Evolutionary conservation across 2,113 vertebrate species (phyloP), one percentile per base, ranked within the genome.

Genomic region (Tamias sibiricus): DNA sequence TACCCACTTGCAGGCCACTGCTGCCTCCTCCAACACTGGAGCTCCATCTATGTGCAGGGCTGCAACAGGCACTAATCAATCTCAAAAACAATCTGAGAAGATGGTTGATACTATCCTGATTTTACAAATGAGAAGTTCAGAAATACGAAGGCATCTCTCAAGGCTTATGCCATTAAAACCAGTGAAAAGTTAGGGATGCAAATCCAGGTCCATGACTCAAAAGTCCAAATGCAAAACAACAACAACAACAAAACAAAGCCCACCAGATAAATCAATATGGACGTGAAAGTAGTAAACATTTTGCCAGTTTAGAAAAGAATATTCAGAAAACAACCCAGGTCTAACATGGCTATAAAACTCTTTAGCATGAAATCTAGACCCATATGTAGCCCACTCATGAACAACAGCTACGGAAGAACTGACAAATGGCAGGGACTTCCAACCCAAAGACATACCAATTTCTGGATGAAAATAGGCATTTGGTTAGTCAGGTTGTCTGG

Each of bases 101-200:
- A 22, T 16, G 37, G 77, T 32, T 69, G n/a, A 28, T 57, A 42
- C 2, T 57, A 57, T 40, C 32, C 22, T 57, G 22, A 52, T 17
- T 68, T 93, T 44, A 72, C 89, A 89, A 87, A 95, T 20, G 52
- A 88, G 20, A 47, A 42, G 42, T 68, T 88, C 54, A 91, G 57
- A 57, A 20, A 62, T 17, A 32, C 14, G 13, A 77, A 92, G 28
- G 20, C 52, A n/a, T 12, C 77, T 52, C 83, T 47, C 69, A 35
- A 87, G 74, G 19, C 28, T 86, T 40, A 14, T 42, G 13, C 30
- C 12, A 54, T 49, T 49, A 80, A 95, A 71, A 77, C 11, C 42
- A n/a, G 17, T 13, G 24, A 79, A 49, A 49, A 49, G 8, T 4
- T 14, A 90, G 4, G 66, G 17, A 62, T 84, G 1, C 28, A n/a